Evolutionary conservation across 2,113 vertebrate genomes (phyloP), one percentile per base, ranked within the genome.

Genomic region (Percina caprodes): DNA sequence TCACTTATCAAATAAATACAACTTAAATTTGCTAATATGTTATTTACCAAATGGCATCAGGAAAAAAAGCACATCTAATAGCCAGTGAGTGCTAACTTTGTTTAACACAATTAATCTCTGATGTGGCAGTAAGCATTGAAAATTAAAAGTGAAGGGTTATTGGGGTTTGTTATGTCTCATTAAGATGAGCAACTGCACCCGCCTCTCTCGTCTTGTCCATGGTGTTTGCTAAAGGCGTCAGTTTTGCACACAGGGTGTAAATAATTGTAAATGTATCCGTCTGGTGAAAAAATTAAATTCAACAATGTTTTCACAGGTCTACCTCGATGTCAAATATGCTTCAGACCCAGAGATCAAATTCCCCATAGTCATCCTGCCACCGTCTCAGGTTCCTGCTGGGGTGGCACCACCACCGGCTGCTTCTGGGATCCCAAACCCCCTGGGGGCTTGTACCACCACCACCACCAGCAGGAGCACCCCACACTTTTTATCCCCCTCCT

Each of bases 301-400:
- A 58, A 9, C 15, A 15, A 3, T 30, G 4, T 82, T 70, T 62
- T 60, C 33, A 67, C 83, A 94, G 93, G 88, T 94, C 3, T 92
- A 89, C 79, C 85, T 94, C 15, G 90, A 92, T 13, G 63, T 94
- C 21, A 93, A 93, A 71, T 93, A 85, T 74, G 83, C 88, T 12
- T 88, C 73, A 21, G 92, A 94, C 69, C 93, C 92, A 58, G 77
- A 91, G 74, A 86, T 94, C 79, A 93, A 92, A 63, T 92, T 94
- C 68, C 80, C 86, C 2, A 86, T 94, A 0, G 62, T 83, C 74
- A 86, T 94, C 72, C 66, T 94, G 35, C 74, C 33, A 18, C 80
- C 73, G 10, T 3, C 19, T 48, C 26, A 63, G 26, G 19, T 51
- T 24, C 24, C 75, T 70, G 77, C 54, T 35, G 0, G 14, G 30